phyloP scores from a whole-genome alignment of 2,888 invertebrate genomes.

The Leptinotarsa haldemani region DNA sequence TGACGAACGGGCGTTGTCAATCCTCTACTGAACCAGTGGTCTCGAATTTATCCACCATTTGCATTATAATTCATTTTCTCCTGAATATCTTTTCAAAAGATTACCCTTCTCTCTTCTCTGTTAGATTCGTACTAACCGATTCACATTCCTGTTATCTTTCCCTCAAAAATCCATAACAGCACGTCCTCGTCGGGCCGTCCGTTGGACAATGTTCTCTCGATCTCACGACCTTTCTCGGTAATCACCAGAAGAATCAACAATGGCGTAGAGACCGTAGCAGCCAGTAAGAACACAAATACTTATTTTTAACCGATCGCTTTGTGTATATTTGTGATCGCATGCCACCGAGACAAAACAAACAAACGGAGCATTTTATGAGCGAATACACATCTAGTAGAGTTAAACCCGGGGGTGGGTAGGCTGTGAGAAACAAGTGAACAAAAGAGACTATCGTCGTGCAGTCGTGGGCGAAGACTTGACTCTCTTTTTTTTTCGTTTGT shows the following conservation, averaged over 20 bases:
- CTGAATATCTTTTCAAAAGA: too few species aligned
- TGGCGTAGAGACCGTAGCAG: not conserved
- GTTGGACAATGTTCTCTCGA: not conserved
- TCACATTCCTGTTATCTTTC: too few species aligned
- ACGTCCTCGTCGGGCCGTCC: too few species aligned
- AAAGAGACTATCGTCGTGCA: constrained; percentile 25
- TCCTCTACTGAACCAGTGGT: too few species aligned
- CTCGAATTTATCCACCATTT: too few species aligned
- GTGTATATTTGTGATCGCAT: constrained; percentile 21
- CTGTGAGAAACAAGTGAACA: constrained; percentile 27
- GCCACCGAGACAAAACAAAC: constrained; percentile 36
- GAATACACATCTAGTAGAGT: not conserved
- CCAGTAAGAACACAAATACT: constrained; percentile 25
- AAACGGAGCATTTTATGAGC: constrained; percentile 30
- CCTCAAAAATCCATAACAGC: too few species aligned
- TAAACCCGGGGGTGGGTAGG: constrained; percentile 16
- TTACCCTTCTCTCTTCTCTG: too few species aligned
- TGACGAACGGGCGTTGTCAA: too few species aligned
- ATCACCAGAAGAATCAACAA: constrained; percentile 16
- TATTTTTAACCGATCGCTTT: constrained; percentile 28
- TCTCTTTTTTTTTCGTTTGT: constrained; percentile 20
- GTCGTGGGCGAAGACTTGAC: constrained; percentile 22
- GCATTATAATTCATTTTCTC: too few species aligned
- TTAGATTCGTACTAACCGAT: too few species aligned
- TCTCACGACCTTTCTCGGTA: constrained; percentile 9